Percentiles rank a stretch among this genome's conserved stretches.
phyloP scores from a whole-genome alignment of 2,888 invertebrate genomes.

The Leptopilina myrica region DNA sequence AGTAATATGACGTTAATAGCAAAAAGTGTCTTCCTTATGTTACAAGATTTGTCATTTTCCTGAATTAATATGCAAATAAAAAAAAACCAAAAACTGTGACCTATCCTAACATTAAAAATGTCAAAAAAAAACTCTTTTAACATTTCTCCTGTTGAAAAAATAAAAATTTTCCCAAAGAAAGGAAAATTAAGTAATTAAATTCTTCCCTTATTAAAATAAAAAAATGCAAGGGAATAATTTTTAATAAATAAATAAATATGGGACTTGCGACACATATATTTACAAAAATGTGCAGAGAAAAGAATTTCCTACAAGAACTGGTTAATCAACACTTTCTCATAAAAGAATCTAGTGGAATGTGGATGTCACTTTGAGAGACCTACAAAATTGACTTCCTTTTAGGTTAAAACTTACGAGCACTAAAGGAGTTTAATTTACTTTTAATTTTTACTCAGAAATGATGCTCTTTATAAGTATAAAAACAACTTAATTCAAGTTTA shows the following conservation, averaged over 20 bases:
- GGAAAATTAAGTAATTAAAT: too few relatives aligned
- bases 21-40: neutral
- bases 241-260: constrained; percentile 4
- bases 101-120: neutral
- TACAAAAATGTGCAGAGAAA: neutral
- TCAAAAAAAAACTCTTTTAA: neutral
- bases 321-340: constrained; percentile 32
- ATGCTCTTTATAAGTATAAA: neutral
- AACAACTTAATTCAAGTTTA: constrained; percentile 7
- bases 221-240: neutral
- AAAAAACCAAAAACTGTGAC: neutral
- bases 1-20: constrained; percentile 3
- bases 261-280: neutral
- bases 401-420: neutral
- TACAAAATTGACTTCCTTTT: constrained; percentile 26
- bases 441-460: neutral
- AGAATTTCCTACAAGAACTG: constrained; percentile 22
- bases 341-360: constrained; percentile 28
- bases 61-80: constrained; percentile 16
- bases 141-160: too few relatives aligned
- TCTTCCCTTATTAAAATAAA: neutral
- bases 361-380: constrained; percentile 18
- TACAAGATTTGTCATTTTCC: constrained; percentile 16
- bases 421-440: constrained; percentile 9
- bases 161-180: too few relatives aligned